Evolutionary conservation across 1,140 invertebrate genomes (phyloP).

Genomic region (Coelopa frigida): DNA sequence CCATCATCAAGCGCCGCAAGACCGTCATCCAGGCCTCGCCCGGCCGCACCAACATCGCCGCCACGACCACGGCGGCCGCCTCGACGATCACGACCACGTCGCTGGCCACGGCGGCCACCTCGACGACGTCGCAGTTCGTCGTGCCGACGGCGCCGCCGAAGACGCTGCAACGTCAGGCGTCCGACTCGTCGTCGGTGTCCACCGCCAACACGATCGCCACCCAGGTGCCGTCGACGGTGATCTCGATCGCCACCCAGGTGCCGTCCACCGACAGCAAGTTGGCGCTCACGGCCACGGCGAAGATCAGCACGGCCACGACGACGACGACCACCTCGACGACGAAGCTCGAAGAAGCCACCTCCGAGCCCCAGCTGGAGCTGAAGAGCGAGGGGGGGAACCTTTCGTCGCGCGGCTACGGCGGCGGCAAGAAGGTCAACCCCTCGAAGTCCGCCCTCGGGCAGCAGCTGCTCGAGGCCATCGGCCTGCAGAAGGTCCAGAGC

Average conservation of each 20-base stretch:
- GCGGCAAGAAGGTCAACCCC: neutral
- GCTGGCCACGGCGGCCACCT: neutral
- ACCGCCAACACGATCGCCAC: constrained; percentile 4
- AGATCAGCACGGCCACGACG: neutral
- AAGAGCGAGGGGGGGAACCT: too few species aligned
- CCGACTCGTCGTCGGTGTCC: neutral
- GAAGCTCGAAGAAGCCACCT: neutral
- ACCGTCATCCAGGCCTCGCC: constrained; percentile 17
- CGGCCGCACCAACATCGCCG: neutral
- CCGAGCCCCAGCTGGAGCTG: neutral
- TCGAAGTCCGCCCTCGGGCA: constrained; percentile 32
- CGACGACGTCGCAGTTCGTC: too few species aligned
- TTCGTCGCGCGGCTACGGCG: neutral
- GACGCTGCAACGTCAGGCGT: neutral
- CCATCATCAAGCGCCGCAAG: constrained; percentile 32
- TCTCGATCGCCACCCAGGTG: constrained; percentile 1
- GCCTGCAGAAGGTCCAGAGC: constrained; percentile 27
- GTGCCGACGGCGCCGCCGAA: too few species aligned
- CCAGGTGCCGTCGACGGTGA: constrained; percentile 5
- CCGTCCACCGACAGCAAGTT: neutral
- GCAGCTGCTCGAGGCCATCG: constrained; percentile 37
- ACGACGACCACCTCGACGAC: neutral
- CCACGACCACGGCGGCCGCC: neutral
- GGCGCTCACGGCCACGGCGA: neutral
- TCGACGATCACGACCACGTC: neutral